Base-by-base conservation (phyloP, 2,797 vertebrate genomes). In the Hypotaenidia philippensis region DNA sequence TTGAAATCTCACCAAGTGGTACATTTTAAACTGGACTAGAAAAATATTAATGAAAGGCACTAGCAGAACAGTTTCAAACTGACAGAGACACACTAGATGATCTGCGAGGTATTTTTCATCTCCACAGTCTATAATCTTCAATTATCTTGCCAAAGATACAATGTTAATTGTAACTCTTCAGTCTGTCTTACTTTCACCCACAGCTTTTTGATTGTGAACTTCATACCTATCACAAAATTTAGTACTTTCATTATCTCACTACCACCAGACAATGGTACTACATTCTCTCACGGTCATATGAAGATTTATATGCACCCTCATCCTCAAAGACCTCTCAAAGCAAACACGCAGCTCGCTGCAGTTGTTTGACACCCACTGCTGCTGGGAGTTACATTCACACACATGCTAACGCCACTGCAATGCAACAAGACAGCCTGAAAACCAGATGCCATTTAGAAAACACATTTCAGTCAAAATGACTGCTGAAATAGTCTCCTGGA, bases 391-490 rank as follows among this genome's bases (percentile, higher is more conserved):
- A 84, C 6, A 11, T 60, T 53, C 1, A 2, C 8, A 17, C 77
- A 86, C 59, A 31, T 8, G 52, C 81, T 87, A 63, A 92, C 93
- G 38, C 52, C 88, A 89, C 87, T 74, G 66, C 88, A 82, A 83
- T 31, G 72, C 78, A 85, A 77, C 72, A 76, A 38, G 55, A 38
- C 40, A 52, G 50, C 87, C 20, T 76, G 71, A 91, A 94, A 84
- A 83, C 12, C 72, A 68, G 6, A 79, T 82, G 70, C 49, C 65
- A 89, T 82, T 94, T 75, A 85, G 52, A 89, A 96, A 96, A 94
- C 14, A 72, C 56, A 72, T 66, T 95, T 91, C 78, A 72, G 75
- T 80, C 38, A 84, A 88, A 97, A 86, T 61, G 32, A 93, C 72
- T 81, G 40, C 56, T 3, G 16, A 65, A 80, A 26, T 29, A 77